Base-by-base conservation (phyloP, 2,113 vertebrate genomes). In the Mugil cephalus region DNA sequence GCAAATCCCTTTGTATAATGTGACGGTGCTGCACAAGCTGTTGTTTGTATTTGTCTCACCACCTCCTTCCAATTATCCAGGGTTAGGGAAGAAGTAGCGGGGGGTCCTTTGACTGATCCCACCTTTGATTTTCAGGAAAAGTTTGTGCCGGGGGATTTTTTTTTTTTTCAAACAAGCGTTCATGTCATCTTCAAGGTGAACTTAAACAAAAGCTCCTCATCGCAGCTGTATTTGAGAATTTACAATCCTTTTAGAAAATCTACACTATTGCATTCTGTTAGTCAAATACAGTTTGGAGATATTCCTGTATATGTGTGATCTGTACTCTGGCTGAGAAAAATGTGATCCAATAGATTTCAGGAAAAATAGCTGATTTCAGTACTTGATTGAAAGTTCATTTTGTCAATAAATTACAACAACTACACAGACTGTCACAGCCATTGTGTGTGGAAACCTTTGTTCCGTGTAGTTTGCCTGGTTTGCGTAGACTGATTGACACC, bases 371-470 rank as follows among this genome's bases (percentile, higher is more conserved):
- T 74, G 67, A n/a, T n/a, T n/a, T n/a, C n/a, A n/a, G n/a, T n/a
- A n/a, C n/a, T n/a, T n/a, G n/a, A 81, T 85, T 79, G 69, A 79
- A 86, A 74, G 76, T n/a, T n/a, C n/a, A n/a, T n/a, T 48, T 68
- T 67, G 69, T 71, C 70, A 60, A 60, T 34, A 69, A 73, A 66
- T 52, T 61, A 38, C 50, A 38, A 51, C 63, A 80, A 51, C 69
- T 53, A 60, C 10, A 40, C 39, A 56, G 39, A 34, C 55, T 75
- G 69, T 59, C 80, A 69, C 43, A 10, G 56, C 64, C 42, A 14
- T n/a, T n/a, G n/a, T n/a, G n/a, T n/a, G n/a, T n/a, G n/a, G n/a
- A n/a, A n/a, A n/a, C 10, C 50, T 30, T 30, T 30, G 24, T 30
- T 30, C 24, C 24, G 5, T 30, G 3, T 19, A 13, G 17, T 40